Conservation (phyloP, 2,888 invertebrate genomes). For the Conus canariensis region DNA sequence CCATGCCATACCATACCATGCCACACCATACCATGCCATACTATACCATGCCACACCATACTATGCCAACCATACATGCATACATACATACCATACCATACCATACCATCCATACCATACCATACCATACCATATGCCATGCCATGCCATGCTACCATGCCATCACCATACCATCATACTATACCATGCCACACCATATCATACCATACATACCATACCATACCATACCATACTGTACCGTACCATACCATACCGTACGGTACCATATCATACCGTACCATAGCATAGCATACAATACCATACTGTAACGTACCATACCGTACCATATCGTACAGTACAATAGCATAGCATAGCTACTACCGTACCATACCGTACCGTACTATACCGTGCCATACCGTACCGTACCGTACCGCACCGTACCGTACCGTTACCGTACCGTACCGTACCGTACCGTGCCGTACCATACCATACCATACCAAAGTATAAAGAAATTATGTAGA, state of each 20-base stretch:
- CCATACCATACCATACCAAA: background rate
- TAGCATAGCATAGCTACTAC: too few species aligned
- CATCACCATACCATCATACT: too few species aligned
- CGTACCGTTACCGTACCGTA: background rate
- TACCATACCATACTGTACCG: slow-evolving; percentile 1
- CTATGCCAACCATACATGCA: too few species aligned
- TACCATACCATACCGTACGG: background rate
- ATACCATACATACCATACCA: slow-evolving; percentile 1
- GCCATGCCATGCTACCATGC: too few species aligned
- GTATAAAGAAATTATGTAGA: background rate
- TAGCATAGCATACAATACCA: slow-evolving; percentile 7
- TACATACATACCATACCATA: too few species aligned
- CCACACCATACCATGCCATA: too few species aligned
- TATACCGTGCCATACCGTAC: slow-evolving; percentile 1
- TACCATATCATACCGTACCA: slow-evolving; percentile 11
- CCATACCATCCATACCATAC: too few species aligned
- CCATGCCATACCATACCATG: too few species aligned
- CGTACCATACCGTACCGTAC: slow-evolving; percentile 30
- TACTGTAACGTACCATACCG: slow-evolving; percentile 6
- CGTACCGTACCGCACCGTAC: slow-evolving; percentile 5
- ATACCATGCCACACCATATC: background rate
- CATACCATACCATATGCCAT: too few species aligned
- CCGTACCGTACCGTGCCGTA: background rate
- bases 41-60: too few species aligned
- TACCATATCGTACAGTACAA: slow-evolving; percentile 26